These are phyloP conservation scores for Thymallus thymallus DNA, from an alignment of 2,113 vertebrate species.

Conservation along the genomic window DNA sequence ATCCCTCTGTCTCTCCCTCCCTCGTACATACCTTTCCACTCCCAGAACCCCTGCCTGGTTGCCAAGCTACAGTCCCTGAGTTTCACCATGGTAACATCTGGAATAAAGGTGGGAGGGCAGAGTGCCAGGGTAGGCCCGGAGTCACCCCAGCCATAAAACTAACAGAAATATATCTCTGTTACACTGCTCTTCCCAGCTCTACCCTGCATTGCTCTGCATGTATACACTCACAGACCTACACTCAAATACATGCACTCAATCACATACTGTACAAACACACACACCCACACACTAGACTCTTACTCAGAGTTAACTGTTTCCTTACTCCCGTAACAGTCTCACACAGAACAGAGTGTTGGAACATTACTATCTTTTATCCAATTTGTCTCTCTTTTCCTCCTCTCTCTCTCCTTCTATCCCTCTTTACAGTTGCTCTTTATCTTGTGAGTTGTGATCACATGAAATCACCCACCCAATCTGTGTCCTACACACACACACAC, in stretches of 20 bases:
- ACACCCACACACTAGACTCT: slow-evolving; percentile 1
- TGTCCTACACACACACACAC: slow-evolving; percentile 33
- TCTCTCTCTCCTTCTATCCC: slow-evolving; percentile 3
- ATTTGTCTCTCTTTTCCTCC: slow-evolving; percentile 15
- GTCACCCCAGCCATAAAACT: slow-evolving; percentile 73
- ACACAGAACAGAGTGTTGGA: background rate
- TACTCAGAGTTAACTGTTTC: slow-evolving; percentile 54
- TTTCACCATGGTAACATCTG: slow-evolving; percentile 83
- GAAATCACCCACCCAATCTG: background rate
- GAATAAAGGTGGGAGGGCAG: slow-evolving; percentile 81
- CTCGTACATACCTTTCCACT: slow-evolving; percentile 52
- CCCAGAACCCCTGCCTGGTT: slow-evolving; percentile 72
- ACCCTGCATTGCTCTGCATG: background rate
- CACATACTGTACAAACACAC: slow-evolving; percentile 4
- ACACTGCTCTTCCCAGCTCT: slow-evolving; percentile 57
- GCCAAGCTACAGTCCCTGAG: slow-evolving; percentile 77
- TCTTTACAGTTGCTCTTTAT: slow-evolving; percentile 42
- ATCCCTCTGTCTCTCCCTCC: slow-evolving; percentile 63
- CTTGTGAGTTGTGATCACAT: slow-evolving; percentile 19
- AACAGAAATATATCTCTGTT: slow-evolving; percentile 80
- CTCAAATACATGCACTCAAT: slow-evolving; percentile 9
- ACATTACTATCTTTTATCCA: background rate
- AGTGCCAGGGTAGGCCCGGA: slow-evolving; percentile 73
- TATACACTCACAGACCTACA: background rate
- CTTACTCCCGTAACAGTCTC: slow-evolving; percentile 25